Evolutionary conservation across 2,888 invertebrate genomes (phyloP), one percentile per base, ranked within the genome.

Genomic region (Thymelicus sylvestris): DNA sequence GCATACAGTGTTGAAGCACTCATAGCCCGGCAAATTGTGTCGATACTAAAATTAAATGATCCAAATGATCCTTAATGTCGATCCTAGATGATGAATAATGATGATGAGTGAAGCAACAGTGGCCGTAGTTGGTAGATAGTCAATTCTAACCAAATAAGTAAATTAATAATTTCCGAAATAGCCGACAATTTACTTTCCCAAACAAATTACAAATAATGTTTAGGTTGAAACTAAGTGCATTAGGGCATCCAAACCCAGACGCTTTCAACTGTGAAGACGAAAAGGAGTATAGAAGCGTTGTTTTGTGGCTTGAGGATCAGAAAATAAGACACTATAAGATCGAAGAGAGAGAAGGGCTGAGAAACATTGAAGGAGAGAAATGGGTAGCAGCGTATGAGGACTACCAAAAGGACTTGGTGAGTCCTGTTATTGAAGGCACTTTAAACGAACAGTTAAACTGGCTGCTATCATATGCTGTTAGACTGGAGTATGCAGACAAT

Each of bases 261-360:
- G 95, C 94, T 74, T 95, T 98, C 72, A 95, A 97, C 81, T 91
- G 95, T 64, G 95, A 96, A 81, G 98, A 98, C 92, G 95, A 96
- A 77, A 95, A 95, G 74, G 96, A 97, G 80, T 97, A 97, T 83
- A 95, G 97, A 64, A 97, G 96, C 81, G 94, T 98, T 38, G 95
- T 98, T 31, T 89, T 97, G 0, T 99, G 99, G 99, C 86, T 99
- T 68, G 99, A 99, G 89, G 97, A 98, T 83, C 98, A 98, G 86
- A 98, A 98, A 90, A 98, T 99, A 76, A 95, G 98, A 12, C 96
- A 96, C 77, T 98, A 98, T 78, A 96, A 96, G 83, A 96, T 97
- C 71, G 97, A 98, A 83, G 97, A 97, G 75, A 94, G 98, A 12
- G 95, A 95, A 75, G 94, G 92, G 0, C 87, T 99, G n/a, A 95